phyloP scores from a whole-genome alignment of 2,113 vertebrate genomes.

The Paradoxurus hermaphroditus region DNA sequence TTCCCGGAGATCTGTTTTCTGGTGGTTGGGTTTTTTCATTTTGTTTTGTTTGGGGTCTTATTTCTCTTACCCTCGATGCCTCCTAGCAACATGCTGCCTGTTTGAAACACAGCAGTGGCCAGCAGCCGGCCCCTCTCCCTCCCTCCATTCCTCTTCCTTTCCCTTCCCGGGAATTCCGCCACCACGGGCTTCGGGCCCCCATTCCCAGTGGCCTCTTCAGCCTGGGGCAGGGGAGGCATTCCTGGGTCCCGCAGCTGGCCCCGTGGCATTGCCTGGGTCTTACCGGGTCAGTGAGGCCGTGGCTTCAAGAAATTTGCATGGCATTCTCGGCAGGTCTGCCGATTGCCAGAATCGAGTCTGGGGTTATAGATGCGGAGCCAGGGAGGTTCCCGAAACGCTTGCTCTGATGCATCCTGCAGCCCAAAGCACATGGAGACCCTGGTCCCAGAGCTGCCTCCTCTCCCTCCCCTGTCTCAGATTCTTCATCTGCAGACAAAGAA shows the following conservation, averaged over 20 bases:
- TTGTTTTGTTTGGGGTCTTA: conserved; percentile 19
- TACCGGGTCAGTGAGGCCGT: neutral
- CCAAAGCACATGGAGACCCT: neutral
- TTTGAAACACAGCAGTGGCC: conserved; percentile 33
- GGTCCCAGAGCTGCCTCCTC: neutral
- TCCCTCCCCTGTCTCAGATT: neutral
- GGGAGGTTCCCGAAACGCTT: neutral
- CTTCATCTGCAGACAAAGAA: neutral
- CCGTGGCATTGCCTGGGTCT: fast-evolving
- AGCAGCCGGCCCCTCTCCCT: neutral
- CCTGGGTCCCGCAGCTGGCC: neutral
- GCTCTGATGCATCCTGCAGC: neutral
- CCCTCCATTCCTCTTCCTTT: neutral
- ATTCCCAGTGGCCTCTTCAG: neutral
- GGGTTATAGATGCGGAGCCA: neutral
- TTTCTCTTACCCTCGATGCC: neutral
- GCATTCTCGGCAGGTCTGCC: neutral
- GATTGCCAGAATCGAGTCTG: neutral
- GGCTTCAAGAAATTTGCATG: neutral
- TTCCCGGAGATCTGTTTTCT: conserved; percentile 53
- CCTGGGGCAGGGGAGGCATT: neutral
- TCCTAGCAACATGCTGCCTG: conserved; percentile 41
- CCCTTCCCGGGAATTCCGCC: neutral
- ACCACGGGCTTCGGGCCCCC: neutral
- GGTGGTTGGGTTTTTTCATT: neutral